Conservation (phyloP, 2,113 vertebrate genomes). For the western clawed frog (Xenopus tropicalis) region UCB_Xtro_10.0 CM004450.2:65598001-65598500, state of each 20-base stretch:
- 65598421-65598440: constrained; percentile 53
- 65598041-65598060: constrained; percentile 3
- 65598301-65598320: constrained; percentile 23
- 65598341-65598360: constrained; percentile 43
- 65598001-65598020: constrained; percentile 34
- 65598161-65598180: constrained; percentile 54
- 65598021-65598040: constrained; percentile 19
- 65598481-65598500: constrained; percentile 60
- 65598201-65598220: constrained; percentile 40
- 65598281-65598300: constrained; percentile 14
- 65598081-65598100: too few relatives aligned
- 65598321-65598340: constrained; percentile 49
- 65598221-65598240: constrained; percentile 51
- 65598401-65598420: constrained; percentile 47
- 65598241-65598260: constrained; percentile 39
- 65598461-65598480: constrained; percentile 50
- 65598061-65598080: constrained; percentile 30
- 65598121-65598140: too few relatives aligned
- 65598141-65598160: too few relatives aligned
- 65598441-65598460: constrained; percentile 57
- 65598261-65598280: constrained; percentile 13
- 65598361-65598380: constrained; percentile 62
- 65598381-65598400: constrained; percentile 27
- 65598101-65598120: too few relatives aligned
- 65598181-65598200: constrained; percentile 48